Percentiles rank a stretch among this genome's conserved stretches.
Evolutionary conservation across 2,797 vertebrate genomes (phyloP).

Genomic region (Pseudotriccus pelzelni): DNA sequence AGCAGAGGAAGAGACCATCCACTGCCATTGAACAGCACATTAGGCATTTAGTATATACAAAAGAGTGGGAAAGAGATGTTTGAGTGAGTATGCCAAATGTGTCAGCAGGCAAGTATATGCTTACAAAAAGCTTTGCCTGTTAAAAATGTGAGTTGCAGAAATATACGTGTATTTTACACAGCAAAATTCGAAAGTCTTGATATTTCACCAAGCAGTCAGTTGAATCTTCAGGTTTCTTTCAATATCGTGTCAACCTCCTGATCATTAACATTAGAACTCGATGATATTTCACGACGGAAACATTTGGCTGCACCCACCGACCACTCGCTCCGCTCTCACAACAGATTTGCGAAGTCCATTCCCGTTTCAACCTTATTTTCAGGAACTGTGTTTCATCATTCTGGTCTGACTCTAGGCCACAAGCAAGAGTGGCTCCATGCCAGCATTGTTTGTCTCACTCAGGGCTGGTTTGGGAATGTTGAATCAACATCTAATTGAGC

Average conservation of each 20-base stretch:
- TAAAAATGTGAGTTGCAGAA: neutral
- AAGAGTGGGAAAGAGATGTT: neutral
- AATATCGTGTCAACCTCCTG: neutral
- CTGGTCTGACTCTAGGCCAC: neutral
- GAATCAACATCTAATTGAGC: conserved; percentile 58
- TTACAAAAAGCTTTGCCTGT: neutral
- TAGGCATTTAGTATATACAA: neutral
- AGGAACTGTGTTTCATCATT: neutral
- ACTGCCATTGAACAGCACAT: neutral
- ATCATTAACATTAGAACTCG: neutral
- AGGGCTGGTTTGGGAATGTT: conserved; percentile 3
- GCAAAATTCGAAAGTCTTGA: neutral
- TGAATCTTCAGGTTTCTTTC: neutral
- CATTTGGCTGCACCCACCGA: neutral
- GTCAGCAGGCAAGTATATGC: neutral
- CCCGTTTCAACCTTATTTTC: conserved; percentile 12
- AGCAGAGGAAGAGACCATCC: neutral
- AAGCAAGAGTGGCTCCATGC: neutral
- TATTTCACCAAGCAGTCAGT: neutral
- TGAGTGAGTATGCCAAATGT: neutral
- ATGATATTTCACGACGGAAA: neutral
- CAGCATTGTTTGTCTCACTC: conserved; percentile 33
- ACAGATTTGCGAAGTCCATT: neutral
- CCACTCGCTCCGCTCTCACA: neutral
- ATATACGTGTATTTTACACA: neutral